These are phyloP conservation scores for Macrophya annulata DNA, from an alignment of 2,888 invertebrate genomes.

Conservation along the genomic window DNA sequence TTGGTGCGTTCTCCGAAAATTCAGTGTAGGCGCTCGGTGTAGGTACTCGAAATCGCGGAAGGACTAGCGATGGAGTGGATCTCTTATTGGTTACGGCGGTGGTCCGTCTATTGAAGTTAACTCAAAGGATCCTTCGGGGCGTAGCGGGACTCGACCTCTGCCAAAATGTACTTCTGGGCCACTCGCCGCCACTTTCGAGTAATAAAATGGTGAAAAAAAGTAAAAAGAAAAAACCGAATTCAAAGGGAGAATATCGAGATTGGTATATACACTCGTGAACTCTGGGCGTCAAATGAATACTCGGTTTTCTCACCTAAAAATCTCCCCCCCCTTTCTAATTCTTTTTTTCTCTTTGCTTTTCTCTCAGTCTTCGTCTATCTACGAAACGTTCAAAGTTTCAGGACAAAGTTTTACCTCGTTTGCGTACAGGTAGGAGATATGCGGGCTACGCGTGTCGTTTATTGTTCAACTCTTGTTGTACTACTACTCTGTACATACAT, in stretches of 20 bases:
- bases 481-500: conserved; percentile 5
- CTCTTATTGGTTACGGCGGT: conserved; percentile 38
- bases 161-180: conserved; percentile 46
- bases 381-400: background rate
- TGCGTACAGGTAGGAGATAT: conserved; percentile 33
- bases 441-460: conserved; percentile 49
- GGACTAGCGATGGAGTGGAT: conserved; percentile 37
- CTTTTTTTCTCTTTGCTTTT: background rate
- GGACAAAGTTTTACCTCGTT: conserved; percentile 23
- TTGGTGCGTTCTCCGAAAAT: background rate
- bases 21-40: background rate
- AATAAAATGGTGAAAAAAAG: conserved; percentile 49
- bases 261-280: conserved; percentile 12
- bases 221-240: conserved; percentile 23
- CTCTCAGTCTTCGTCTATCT: background rate
- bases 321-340: background rate
- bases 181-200: conserved; percentile 36
- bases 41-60: conserved; percentile 19
- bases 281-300: conserved; percentile 44
- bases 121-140: conserved; percentile 48
- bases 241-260: conserved; percentile 54
- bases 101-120: conserved; percentile 43
- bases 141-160: conserved; percentile 42
- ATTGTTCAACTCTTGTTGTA: conserved; percentile 46
- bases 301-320: background rate